phyloP scores from a whole-genome alignment of 1,140 invertebrate species.

The Drosophila orena region DNA sequence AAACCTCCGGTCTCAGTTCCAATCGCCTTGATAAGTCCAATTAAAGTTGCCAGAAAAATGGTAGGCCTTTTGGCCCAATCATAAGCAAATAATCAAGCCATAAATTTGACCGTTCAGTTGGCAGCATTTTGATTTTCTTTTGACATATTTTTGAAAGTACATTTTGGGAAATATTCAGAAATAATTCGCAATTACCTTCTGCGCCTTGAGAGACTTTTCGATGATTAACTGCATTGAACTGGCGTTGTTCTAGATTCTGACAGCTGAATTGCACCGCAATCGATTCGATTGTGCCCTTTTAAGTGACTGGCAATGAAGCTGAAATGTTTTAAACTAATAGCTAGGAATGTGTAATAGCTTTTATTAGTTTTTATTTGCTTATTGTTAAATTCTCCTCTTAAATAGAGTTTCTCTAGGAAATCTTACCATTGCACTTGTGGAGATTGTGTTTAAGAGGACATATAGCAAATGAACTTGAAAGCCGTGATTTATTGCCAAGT shows the following conservation, averaged over 20 bases:
- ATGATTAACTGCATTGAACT: slow-evolving; percentile 67
- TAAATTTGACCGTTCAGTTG: slow-evolving; percentile 69
- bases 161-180: slow-evolving; percentile 60
- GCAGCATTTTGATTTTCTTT: slow-evolving; percentile 55
- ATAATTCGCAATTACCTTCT: slow-evolving; percentile 71
- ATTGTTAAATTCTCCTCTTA: no score
- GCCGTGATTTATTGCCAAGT: slow-evolving; percentile 3
- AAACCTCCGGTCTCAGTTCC: slow-evolving; percentile 44
- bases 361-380: no score
- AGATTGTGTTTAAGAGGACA: background rate
- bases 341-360: no score
- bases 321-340: no score
- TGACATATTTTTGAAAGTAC: slow-evolving; percentile 68
- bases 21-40: slow-evolving; percentile 75
- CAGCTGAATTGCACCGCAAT: slow-evolving; percentile 6
- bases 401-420: no score
- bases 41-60: slow-evolving; percentile 73
- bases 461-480: background rate
- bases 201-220: slow-evolving; percentile 49
- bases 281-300: background rate
- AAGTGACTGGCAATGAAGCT: no score
- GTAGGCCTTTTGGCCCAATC: slow-evolving; percentile 52
- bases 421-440: no score
- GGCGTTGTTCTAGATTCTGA: slow-evolving; percentile 33
- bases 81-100: slow-evolving; percentile 82